phyloP scores from a whole-genome alignment of 2,113 vertebrate species.

The Bubo scandiacus region DNA sequence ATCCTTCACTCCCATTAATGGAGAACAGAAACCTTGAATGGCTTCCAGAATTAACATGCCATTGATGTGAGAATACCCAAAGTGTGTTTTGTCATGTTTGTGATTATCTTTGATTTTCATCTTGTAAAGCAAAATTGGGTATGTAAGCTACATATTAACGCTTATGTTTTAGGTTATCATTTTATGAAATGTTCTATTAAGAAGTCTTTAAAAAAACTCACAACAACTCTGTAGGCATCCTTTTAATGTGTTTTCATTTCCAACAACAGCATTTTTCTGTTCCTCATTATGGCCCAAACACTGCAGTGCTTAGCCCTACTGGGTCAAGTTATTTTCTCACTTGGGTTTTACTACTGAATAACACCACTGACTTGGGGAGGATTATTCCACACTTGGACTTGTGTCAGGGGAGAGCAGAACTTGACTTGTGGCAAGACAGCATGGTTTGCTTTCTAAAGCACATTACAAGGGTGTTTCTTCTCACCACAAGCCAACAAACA shows the following conservation, averaged over 20 bases:
- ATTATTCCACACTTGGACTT: constrained; percentile 46
- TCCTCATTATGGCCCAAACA: constrained; percentile 39
- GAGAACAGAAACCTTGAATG: constrained; percentile 54
- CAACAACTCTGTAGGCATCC: constrained; percentile 29
- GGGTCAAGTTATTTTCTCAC: constrained; percentile 59
- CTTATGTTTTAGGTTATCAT: constrained; percentile 37
- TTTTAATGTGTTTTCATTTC: constrained; percentile 62
- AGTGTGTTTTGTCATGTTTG: constrained; percentile 43
- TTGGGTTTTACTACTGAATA: constrained; percentile 54
- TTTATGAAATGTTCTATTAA: constrained; percentile 37
- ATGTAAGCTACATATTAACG: neutral
- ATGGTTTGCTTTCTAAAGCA: constrained; percentile 37
- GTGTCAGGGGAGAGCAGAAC: constrained; percentile 36
- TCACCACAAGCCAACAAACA: constrained; percentile 11
- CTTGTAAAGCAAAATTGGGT: constrained; percentile 39
- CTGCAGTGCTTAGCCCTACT: constrained; percentile 36
- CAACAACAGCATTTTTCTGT: constrained; percentile 43
- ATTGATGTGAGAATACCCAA: constrained; percentile 7
- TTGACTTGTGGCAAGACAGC: constrained; percentile 34
- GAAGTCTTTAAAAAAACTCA: constrained; percentile 50
- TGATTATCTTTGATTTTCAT: constrained; percentile 48
- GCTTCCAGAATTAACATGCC: constrained; percentile 52
- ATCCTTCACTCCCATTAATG: constrained; percentile 32
- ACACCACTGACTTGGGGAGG: constrained; percentile 8
- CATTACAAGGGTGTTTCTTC: constrained; percentile 43